Evolutionary conservation across 2,888 invertebrate species (phyloP), one percentile per base, ranked within the genome.

Genomic region (Autographa gamma): DNA sequence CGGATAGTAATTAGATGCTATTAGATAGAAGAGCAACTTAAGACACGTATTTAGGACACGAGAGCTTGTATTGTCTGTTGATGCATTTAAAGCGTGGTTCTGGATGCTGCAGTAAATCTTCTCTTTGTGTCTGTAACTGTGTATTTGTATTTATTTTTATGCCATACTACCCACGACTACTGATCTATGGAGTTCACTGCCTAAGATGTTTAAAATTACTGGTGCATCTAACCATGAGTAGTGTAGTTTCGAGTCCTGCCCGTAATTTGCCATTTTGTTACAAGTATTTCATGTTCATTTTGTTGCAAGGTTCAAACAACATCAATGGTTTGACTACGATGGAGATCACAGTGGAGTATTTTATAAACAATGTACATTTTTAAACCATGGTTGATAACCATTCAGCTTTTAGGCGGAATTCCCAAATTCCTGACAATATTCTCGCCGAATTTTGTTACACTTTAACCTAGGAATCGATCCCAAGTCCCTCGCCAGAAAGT

Each of bases 1-100:
- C 16, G 63, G 31, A 60, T 68, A 61, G 61, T 60, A 66, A 56
- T 54, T 71, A 64, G 19, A 32, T 32, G 59, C 76, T 76, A 80
- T 76, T 63, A 14, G 34, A 59, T 38, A 9, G 7, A 70, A 63
- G 11, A 61, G 19, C 32, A n/a, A 68, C 75, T 16, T 13, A 0
- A n/a, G 61, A 54, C 18, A 43, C 62, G n/a, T 38, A 31, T 56
- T 63, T 63, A 32, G n/a, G n/a, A 19, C n/a, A 13, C 11, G 41
- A 41, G 25, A 11, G 13, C 41, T 25, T 41, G 7, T 14, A 16
- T 61, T 43, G 54, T 19, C 19, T 19, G 11, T 19, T 25, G 25
- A 19, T 56, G 19, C 0, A 56, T 54, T 9, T 54, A 14, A 18
- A 18, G 52, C 8, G 0, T 8, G 52, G 5, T 52, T 16, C 8